These are phyloP conservation scores for Drosophila mimica DNA, from an alignment of 2,888 invertebrate genomes.

Conservation along the genomic window DNA sequence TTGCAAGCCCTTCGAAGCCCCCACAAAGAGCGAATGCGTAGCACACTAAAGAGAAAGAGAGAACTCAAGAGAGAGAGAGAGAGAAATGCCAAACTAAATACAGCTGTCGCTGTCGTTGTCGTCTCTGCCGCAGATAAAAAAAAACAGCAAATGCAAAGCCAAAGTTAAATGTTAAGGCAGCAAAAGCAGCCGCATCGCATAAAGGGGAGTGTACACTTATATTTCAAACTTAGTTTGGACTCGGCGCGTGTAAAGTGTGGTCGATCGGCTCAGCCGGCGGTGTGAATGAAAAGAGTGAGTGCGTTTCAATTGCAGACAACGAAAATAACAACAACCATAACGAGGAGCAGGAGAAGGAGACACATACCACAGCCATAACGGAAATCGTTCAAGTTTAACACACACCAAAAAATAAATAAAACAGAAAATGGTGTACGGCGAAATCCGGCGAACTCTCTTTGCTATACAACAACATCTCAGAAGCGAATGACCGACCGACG, in stretches of 20 bases:
- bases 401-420: background rate
- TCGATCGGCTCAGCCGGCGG: constrained; percentile 32
- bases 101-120: constrained; percentile 35
- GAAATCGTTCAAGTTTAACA: background rate
- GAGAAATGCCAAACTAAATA: constrained; percentile 23
- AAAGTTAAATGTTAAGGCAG: constrained; percentile 52
- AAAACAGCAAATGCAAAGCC: constrained; percentile 61
- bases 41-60: constrained; percentile 28
- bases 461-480: background rate
- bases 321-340: constrained; percentile 1
- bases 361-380: constrained; percentile 1
- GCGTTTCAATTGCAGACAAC: constrained; percentile 6
- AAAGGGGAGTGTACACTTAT: constrained; percentile 54
- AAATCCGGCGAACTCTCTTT: constrained; percentile 32
- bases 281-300: background rate
- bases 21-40: constrained; percentile 47
- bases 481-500: constrained; percentile 18
- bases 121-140: constrained; percentile 9
- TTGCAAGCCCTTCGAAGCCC: constrained; percentile 12
- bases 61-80: constrained; percentile 10
- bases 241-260: constrained; percentile 56
- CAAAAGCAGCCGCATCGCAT: constrained; percentile 51
- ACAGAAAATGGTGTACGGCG: constrained; percentile 19
- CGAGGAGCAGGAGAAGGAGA: background rate
- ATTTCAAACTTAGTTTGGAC: constrained; percentile 65